These are phyloP conservation scores for Oreortyx pictus DNA, from an alignment of 2,797 vertebrate genomes.

Conservation along the genomic window DNA sequence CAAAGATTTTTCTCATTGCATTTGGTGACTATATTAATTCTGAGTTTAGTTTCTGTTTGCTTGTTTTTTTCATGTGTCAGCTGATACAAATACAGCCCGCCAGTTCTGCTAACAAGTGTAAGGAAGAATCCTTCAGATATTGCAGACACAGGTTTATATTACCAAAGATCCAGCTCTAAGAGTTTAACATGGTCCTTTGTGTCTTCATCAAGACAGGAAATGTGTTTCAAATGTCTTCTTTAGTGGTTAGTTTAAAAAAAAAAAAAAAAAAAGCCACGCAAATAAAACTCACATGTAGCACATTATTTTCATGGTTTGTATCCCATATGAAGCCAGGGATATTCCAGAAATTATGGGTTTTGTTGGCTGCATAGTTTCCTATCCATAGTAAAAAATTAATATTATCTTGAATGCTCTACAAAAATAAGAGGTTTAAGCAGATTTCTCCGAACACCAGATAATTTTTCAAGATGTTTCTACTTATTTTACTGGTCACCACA, in stretches of 20 bases:
- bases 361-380: constrained; percentile 43
- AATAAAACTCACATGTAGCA: neutral
- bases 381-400: neutral
- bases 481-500: constrained; percentile 4
- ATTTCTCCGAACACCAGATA: neutral
- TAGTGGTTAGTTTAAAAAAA: neutral
- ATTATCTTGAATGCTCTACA: neutral
- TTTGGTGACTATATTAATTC: neutral
- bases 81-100: neutral
- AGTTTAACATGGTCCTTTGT: neutral
- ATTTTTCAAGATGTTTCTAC: constrained; percentile 37
- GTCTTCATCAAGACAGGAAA: constrained; percentile 1
- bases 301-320: neutral
- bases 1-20: neutral
- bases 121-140: neutral
- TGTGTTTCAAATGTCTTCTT: neutral
- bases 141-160: neutral
- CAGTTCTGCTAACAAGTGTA: neutral
- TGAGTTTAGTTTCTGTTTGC: neutral
- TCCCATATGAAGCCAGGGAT: constrained; percentile 9
- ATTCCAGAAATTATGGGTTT: constrained; percentile 27
- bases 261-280: neutral
- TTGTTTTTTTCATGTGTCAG: neutral
- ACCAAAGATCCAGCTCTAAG: neutral
- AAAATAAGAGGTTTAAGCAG: neutral